Conservation (phyloP, 2,797 vertebrate species). For the Myripristis murdjan region DNA sequence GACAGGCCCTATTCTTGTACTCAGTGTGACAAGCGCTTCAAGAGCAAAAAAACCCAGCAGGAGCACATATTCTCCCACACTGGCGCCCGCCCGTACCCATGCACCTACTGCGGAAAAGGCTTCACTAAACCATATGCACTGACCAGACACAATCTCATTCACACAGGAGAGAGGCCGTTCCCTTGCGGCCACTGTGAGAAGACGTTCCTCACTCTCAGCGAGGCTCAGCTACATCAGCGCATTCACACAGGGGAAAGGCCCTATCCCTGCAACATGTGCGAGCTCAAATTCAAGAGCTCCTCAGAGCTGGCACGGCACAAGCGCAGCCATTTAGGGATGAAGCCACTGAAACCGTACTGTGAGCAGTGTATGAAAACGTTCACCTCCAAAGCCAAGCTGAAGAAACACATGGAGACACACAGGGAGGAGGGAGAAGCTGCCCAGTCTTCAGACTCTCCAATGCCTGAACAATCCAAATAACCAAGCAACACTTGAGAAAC, state of each 20-base stretch:
- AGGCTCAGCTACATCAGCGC: slow-evolving; percentile 88
- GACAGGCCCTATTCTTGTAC: slow-evolving; percentile 81
- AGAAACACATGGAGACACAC: slow-evolving; percentile 80
- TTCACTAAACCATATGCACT: slow-evolving; percentile 91
- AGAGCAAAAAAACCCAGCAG: slow-evolving; percentile 84
- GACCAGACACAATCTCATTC: slow-evolving; percentile 90
- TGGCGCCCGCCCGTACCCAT: slow-evolving; percentile 88
- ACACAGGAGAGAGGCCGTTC: slow-evolving; percentile 91
- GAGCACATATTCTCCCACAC: slow-evolving; percentile 88
- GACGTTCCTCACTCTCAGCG: slow-evolving; percentile 89
- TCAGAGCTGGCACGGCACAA: slow-evolving; percentile 85
- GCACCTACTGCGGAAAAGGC: slow-evolving; percentile 88
- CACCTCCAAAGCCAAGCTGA: slow-evolving; percentile 72
- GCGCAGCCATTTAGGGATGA: slow-evolving; percentile 72
- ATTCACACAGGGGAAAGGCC: slow-evolving; percentile 87
- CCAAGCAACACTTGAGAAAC: no score
- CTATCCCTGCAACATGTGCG: slow-evolving; percentile 78
- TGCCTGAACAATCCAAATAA: slow-evolving; percentile 4
- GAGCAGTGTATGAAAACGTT: slow-evolving; percentile 73
- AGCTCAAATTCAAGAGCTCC: slow-evolving; percentile 84
- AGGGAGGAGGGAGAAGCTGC: slow-evolving; percentile 20
- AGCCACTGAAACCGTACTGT: slow-evolving; percentile 63
- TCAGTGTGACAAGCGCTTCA: slow-evolving; percentile 84
- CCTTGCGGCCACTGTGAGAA: slow-evolving; percentile 89
- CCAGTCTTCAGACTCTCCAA: slow-evolving; percentile 15